Evolutionary conservation across 2,113 vertebrate genomes (phyloP), one percentile per base, ranked within the genome.

Genomic region (Baryphthengus martii): DNA sequence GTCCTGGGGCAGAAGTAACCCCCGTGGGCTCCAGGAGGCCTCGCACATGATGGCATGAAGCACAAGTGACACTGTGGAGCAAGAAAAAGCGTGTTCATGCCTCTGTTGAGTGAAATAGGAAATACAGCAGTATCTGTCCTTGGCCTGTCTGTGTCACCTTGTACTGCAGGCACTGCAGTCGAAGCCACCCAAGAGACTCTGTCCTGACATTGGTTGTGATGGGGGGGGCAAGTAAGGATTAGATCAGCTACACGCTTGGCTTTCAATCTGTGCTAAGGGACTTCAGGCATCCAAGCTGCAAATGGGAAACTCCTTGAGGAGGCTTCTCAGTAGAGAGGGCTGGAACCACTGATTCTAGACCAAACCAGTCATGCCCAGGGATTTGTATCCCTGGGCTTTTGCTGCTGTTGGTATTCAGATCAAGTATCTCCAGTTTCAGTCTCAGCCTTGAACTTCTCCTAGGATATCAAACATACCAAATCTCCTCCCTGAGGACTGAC

Each of bases 371-470:
- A 0, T 53, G n/a, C 67, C 70, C 33, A 12, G 62, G 71, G 81
- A 85, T 92, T 77, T 88, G 35, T 76, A 24, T 90, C 82, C 21
- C 3, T 26, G 28, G 33, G 45, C 49, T 89, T 88, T 83, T 78
- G 70, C 81, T 88, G 67, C 45, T 83, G 10, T 86, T 88, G 39
- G 42, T 93, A 96, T 91, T 97, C 88, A 74, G 59, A 92, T 86
- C 55, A 85, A 91, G 26, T 82, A 87, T 87, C 62, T 88, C 35
- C 50, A 50, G 14, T 85, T 93, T 78, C 59, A 85, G 44, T 53
- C 58, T 82, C 61, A 89, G 82, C 55, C 79, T 81, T 95, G 58
- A 91, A 93, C 82, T 90, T 92, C 91, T 85, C 53, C 59, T 85
- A 82, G 44, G 68, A 74, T 88, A 80, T 80, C 85, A 85, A 79